A percentile compares a stretch with the other conserved stretches of the same genome.
Conservation (phyloP, 2,888 invertebrate species). For the Meloe dianella region DNA sequence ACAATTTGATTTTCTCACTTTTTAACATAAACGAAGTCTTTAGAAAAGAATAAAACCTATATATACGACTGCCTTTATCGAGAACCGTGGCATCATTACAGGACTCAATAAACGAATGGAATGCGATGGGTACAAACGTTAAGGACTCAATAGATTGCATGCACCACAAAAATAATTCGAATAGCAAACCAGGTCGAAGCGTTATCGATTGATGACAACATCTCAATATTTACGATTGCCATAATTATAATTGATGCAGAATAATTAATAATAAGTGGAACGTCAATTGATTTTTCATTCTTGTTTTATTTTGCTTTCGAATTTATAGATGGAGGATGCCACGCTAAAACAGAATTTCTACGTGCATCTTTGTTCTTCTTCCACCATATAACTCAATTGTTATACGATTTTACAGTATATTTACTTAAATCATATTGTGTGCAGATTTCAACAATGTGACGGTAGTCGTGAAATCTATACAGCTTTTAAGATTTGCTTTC, state of each 20-base stretch:
- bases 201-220: conserved; percentile 8
- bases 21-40: background rate
- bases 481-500: background rate
- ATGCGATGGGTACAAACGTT: conserved; percentile 7
- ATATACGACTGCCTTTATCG: background rate
- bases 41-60: background rate
- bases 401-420: background rate
- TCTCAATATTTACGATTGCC: background rate
- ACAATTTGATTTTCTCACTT: background rate
- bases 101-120: conserved; percentile 8
- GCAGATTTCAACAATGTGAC: background rate
- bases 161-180: background rate
- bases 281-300: background rate
- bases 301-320: background rate
- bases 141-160: conserved; percentile 7
- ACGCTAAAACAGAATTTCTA: background rate
- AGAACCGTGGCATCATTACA: background rate
- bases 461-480: background rate
- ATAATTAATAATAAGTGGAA: background rate
- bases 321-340: background rate
- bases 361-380: background rate
- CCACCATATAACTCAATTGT: background rate
- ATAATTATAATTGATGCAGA: background rate
- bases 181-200: background rate
- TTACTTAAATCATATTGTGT: conserved; percentile 7